These are phyloP conservation scores for Sorex araneus DNA, from an alignment of 2,113 vertebrate genomes.

Conservation along the genomic window DNA sequence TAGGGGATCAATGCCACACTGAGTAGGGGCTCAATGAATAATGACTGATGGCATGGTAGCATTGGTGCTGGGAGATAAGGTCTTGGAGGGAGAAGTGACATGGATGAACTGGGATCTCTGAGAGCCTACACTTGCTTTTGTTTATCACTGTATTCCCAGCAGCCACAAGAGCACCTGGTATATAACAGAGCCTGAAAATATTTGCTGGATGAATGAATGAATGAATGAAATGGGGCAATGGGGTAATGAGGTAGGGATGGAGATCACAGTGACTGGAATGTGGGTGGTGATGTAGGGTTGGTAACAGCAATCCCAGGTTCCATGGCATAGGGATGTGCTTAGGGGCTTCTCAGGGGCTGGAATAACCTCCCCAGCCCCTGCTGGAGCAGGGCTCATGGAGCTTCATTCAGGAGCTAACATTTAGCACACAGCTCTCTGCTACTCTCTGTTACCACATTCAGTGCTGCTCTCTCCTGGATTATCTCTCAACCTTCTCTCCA, in stretches of 20 bases:
- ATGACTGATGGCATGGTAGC: accelerated
- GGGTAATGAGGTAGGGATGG: background rate
- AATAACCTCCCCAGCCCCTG: background rate
- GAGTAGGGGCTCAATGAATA: background rate
- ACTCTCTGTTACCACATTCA: background rate
- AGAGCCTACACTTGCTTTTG: background rate
- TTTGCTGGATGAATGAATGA: background rate
- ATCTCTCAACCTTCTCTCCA: background rate
- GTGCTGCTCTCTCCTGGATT: background rate
- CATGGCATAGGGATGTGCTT: accelerated
- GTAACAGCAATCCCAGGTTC: background rate
- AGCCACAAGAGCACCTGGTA: background rate
- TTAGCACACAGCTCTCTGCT: accelerated
- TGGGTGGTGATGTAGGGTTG: no score
- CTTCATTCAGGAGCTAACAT: accelerated
- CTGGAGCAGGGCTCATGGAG: accelerated
- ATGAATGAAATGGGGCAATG: no score
- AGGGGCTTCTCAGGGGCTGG: accelerated
- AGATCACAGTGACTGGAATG: accelerated
- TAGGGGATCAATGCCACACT: accelerated
- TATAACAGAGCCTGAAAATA: accelerated
- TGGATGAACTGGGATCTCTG: background rate
- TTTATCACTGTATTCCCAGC: accelerated
- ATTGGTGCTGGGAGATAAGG: accelerated
- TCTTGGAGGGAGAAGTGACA: background rate